phyloP scores from a whole-genome alignment of 2,797 vertebrate genomes.

The Takifugu ocellatus region DNA sequence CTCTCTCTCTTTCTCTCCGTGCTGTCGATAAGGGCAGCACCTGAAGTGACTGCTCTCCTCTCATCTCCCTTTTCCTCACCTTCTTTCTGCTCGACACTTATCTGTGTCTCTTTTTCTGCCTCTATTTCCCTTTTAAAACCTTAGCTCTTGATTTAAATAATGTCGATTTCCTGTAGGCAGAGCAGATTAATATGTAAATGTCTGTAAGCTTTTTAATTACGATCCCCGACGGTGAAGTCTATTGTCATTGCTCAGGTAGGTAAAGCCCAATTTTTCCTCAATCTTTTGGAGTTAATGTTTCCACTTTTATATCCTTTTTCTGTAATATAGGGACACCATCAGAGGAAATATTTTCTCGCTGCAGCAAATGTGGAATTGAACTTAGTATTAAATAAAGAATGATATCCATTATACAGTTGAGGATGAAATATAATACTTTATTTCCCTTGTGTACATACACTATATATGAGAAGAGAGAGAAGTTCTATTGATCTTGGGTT shows the following conservation, averaged over 20 bases:
- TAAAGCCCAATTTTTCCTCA: constrained; percentile 33
- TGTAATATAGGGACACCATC: constrained; percentile 65
- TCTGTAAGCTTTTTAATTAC: constrained; percentile 75
- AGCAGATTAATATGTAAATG: constrained; percentile 81
- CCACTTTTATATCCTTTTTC: constrained; percentile 42
- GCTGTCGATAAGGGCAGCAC: constrained; percentile 73
- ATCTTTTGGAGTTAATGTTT: constrained; percentile 36
- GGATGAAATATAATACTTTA: constrained; percentile 77
- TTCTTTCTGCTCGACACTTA: constrained; percentile 53
- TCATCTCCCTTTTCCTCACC: constrained; percentile 57
- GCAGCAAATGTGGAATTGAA: constrained; percentile 61
- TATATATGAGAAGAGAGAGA: constrained; percentile 72
- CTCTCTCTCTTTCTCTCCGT: constrained; percentile 30
- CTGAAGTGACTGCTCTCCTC: constrained; percentile 66
- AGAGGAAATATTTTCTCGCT: constrained; percentile 61
- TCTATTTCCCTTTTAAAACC: constrained; percentile 46
- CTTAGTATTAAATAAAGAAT: constrained; percentile 77
- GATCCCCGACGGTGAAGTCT: constrained; percentile 16
- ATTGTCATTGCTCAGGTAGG: constrained; percentile 49
- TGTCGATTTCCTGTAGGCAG: constrained; percentile 49
- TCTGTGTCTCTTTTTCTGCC: constrained; percentile 29
- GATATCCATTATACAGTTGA: constrained; percentile 79
- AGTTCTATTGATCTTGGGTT: constrained; percentile 76
- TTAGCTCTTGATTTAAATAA: constrained; percentile 71
- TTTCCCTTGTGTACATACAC: constrained; percentile 76